Percentiles rank a stretch among this genome's conserved stretches.
phyloP scores from a whole-genome alignment of 92 coral and sea anemone genomes.

The Actinernus sp. region DNA sequence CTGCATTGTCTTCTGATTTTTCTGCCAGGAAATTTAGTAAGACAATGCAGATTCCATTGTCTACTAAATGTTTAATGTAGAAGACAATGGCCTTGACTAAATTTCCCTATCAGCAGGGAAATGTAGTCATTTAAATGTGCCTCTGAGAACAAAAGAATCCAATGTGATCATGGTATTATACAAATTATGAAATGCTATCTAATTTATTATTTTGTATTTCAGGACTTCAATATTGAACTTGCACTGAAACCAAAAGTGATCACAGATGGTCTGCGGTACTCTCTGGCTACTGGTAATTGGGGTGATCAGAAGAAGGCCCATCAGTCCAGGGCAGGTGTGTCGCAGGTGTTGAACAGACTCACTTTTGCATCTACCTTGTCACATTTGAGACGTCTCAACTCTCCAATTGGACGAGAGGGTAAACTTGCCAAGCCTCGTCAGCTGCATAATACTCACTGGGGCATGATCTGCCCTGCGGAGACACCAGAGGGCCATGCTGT shows the following conservation, averaged over 20 bases:
- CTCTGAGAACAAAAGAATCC: no score
- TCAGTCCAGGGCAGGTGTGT: constrained; percentile 97
- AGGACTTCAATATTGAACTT: constrained; percentile 97
- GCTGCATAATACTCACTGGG: constrained; percentile 99
- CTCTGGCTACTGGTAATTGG: constrained; percentile 99
- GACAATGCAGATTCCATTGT: no score
- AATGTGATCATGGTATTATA: no score
- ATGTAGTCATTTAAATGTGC: no score
- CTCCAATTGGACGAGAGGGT: constrained; percentile 99
- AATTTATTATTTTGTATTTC: no score
- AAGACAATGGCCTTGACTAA: no score
- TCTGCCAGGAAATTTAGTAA: no score
- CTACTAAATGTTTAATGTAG: no score
- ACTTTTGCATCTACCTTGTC: constrained; percentile 98
- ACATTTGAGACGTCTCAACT: constrained; percentile 97
- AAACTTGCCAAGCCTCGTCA: constrained; percentile 98
- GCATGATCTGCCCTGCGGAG: constrained; percentile 99
- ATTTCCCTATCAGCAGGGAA: no score
- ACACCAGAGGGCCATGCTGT: constrained; percentile 99
- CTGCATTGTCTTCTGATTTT: no score
- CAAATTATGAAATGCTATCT: no score
- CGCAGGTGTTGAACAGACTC: constrained; percentile 95
- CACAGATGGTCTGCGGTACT: constrained; percentile 95
- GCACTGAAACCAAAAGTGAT: constrained; percentile 97
- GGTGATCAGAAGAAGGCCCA: constrained; percentile 99